Conservation (phyloP, 1,140 invertebrate genomes). For the Zaprionus capensis region DNA sequence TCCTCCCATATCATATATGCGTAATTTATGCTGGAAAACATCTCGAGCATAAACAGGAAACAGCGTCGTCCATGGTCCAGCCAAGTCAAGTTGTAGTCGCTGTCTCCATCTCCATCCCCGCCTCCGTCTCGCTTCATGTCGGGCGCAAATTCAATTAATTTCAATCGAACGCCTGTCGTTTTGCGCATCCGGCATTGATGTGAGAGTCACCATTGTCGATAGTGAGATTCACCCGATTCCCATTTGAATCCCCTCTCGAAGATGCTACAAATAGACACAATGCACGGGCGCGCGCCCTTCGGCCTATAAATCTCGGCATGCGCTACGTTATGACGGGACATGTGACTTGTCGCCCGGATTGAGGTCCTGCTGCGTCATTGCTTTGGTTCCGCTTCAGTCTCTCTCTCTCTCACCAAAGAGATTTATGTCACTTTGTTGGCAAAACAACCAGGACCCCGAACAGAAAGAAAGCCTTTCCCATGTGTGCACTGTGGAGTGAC, state of each 20-base stretch:
- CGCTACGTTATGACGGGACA: conserved; percentile 69
- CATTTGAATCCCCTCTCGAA: conserved; percentile 39
- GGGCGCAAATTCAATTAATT: conserved; percentile 84
- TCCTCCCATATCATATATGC: conserved; percentile 69
- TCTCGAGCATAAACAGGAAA: conserved; percentile 80
- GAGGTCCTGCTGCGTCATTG: conserved; percentile 75
- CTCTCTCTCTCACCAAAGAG: conserved; percentile 54
- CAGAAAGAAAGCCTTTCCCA: conserved; percentile 14
- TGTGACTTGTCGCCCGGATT: conserved; percentile 43
- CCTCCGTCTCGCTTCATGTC: conserved; percentile 26
- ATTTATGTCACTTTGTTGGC: conserved; percentile 80
- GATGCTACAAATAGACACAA: conserved; percentile 57
- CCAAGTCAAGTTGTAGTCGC: conserved; percentile 54
- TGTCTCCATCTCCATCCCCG: neutral
- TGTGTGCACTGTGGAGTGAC: conserved; percentile 55
- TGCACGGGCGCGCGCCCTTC: conserved; percentile 51
- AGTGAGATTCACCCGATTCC: neutral
- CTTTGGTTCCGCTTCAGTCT: conserved; percentile 75
- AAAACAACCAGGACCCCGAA: conserved; percentile 39
- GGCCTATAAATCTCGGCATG: conserved; percentile 67
- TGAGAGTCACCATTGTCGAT: conserved; percentile 11
- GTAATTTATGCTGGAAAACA: conserved; percentile 79
- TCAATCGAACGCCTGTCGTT: conserved; percentile 84
- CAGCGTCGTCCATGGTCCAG: conserved; percentile 55
- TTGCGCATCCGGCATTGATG: conserved; percentile 72